These are phyloP conservation scores for Eubasilissa splendida DNA, from an alignment of 2,888 invertebrate genomes.

Conservation along the genomic window DNA sequence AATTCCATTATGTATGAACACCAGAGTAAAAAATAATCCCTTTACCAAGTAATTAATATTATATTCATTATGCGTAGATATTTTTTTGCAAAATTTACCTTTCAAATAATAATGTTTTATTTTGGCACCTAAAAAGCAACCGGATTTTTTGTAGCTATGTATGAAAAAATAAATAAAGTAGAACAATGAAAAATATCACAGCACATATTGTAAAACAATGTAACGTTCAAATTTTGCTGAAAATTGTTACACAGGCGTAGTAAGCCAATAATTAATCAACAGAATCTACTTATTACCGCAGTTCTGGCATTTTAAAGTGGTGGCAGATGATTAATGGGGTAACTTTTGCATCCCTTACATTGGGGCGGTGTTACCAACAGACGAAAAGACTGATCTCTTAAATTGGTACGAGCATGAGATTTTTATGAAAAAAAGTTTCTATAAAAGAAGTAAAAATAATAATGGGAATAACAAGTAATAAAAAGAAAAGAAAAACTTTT, in stretches of 20 bases:
- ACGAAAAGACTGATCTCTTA: constrained; percentile 26
- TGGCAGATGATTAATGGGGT: constrained; percentile 57
- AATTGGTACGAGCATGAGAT: constrained; percentile 33
- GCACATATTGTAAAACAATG: constrained; percentile 32
- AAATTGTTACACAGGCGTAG: constrained; percentile 43
- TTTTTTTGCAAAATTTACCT: too few relatives aligned
- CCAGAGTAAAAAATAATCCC: too few relatives aligned
- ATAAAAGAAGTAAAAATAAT: too few relatives aligned
- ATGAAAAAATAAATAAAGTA: neutral
- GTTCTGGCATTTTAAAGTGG: constrained; percentile 58
- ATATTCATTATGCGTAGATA: too few relatives aligned
- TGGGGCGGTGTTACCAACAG: constrained; percentile 26
- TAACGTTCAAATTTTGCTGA: constrained; percentile 20
- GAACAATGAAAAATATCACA: constrained; percentile 31
- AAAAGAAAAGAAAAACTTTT: too few relatives aligned
- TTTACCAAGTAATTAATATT: too few relatives aligned
- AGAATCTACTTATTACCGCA: constrained; percentile 57
- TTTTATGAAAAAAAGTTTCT: constrained; percentile 14
- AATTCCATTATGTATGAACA: too few relatives aligned
- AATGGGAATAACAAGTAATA: too few relatives aligned
- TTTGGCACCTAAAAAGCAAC: too few relatives aligned
- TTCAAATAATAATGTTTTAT: too few relatives aligned
- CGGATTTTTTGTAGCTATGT: too few relatives aligned
- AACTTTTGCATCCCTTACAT: constrained; percentile 57
- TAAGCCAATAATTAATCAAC: constrained; percentile 57